Base-by-base conservation (phyloP, 2,113 vertebrate genomes). In the Myotis brandtii region DNA sequence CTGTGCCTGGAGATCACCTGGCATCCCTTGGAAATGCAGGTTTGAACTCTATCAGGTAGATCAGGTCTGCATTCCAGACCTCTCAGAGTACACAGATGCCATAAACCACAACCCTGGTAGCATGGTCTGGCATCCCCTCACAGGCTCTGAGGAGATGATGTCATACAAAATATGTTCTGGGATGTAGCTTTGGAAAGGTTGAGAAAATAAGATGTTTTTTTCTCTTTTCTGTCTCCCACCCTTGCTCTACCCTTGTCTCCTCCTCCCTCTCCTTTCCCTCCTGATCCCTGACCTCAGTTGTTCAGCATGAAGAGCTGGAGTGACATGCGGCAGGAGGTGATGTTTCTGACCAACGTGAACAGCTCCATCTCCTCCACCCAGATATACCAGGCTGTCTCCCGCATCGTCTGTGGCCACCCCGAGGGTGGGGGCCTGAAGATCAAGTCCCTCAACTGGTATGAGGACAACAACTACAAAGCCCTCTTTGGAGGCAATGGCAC, bases 361-460 rank as follows among this genome's bases (percentile, higher is more conserved):
- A 93, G 98, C 92, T 98, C 99, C 0, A 97, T 98, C 92, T 99
- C 99, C 2, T 99, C 99, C 56, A 98, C 99, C 0, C 99, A 99
- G 95, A 99, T 99, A 96, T 99, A 99, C 97, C 99, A 99, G 98
- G 99, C 99, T 0, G 99, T 99, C 96, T 99, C 99, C 0, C 99
- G 99, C 46, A 99, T 99, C 0, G 99, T 99, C 66, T 99, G 99
- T 0, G 99, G 99, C 6, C 99, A 99, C 75, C 99, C 99, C 0
- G 99, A 99, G 95, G 99, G 99, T 0, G 99, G 99, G 18, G 99
- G 99, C 0, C 98, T 99, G 76, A 99, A 99, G 98, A 99, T 99
- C 97, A 99, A 99, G 96, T 99, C 99, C 27, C 99, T 99, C 90
- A 99, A 99, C 98, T 99, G 99, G 99, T 99, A 99, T 0, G 99